Evolutionary conservation across 1,140 invertebrate species (phyloP).

Genomic region (Linepithema humile): DNA sequence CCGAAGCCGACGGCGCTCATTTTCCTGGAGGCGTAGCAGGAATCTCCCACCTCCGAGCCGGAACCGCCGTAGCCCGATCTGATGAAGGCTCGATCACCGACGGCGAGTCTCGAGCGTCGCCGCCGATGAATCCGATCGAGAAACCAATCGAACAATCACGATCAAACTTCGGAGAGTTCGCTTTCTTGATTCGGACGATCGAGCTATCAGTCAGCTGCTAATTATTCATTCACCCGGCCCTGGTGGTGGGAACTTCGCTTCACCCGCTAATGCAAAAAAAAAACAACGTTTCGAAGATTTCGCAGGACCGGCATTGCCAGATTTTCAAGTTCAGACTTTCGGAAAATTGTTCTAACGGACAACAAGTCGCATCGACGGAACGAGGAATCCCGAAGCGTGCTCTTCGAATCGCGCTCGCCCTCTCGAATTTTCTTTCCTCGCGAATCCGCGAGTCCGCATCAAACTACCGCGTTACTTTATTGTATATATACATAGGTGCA

Average conservation of each 20-base stretch:
- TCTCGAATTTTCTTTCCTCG: not conserved
- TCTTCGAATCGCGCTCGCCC: not conserved
- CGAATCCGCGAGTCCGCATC: not conserved
- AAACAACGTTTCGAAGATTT: not conserved
- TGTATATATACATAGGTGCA: conserved; percentile 7
- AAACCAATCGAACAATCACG: not conserved
- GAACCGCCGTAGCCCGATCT: conserved; percentile 78
- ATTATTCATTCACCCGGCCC: conserved; percentile 65
- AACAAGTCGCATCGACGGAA: not conserved
- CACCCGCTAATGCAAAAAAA: not conserved
- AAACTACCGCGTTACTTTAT: conserved; percentile 5
- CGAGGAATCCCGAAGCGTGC: not conserved
- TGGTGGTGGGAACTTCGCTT: conserved; percentile 69
- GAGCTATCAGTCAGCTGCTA: conserved; percentile 65
- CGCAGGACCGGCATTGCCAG: not conserved
- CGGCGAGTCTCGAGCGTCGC: conserved; percentile 1
- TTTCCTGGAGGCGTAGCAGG: conserved; percentile 94
- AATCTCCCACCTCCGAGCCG: conserved; percentile 83
- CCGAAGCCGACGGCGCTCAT: conserved; percentile 94
- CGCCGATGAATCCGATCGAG: conserved; percentile 33
- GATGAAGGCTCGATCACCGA: conserved; percentile 57
- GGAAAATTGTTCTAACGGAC: not conserved
- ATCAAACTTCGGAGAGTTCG: not conserved
- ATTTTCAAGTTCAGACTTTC: not conserved
- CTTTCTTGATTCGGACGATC: conserved; percentile 27